Base-by-base conservation (phyloP, 2,888 invertebrate species). In the Anagyrus pseudococci region DNA sequence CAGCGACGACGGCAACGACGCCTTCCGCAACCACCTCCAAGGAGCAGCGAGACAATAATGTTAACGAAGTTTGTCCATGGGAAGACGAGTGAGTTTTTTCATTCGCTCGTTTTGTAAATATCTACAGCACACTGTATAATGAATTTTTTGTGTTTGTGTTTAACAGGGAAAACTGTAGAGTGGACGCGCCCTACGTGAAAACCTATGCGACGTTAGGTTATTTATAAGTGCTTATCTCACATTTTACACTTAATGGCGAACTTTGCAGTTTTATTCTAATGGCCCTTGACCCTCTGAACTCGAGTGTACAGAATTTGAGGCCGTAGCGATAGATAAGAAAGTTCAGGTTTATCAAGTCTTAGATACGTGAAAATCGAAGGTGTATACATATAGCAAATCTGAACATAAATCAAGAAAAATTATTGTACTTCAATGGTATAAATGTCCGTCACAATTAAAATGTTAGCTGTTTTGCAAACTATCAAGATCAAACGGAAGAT, bases 1-100 rank as follows among this genome's bases (percentile, higher is more conserved):
- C 68, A 33, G 59, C 67, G 66, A 60, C 72, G 58, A 58, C 33
- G 10, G 15, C 15, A 10, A 26, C 25, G 22, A 22, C 37, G 22
- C 23, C 26, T n/a, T n/a, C n/a, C n/a, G n/a, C n/a, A n/a, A n/a
- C n/a, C n/a, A n/a, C 26, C 20, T 50, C 50, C 40, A 58, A 72
- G 72, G 76, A 77, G 74, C 76, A 77, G 77, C 77, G 77, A 74
- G 80, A 80, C 80, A 80, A 80, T 79, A 80, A 80, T 79, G 87
- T 87, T 82, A 92, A 90, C 83, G 92, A 93, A 83, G 89, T 94
- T 79, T 95, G 94, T 85, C 94, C 94, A 62, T 95, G 95, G 94
- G 94, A 94, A 87, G 93, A 94, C 84, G 94, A 94, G 94, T 94
- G 87, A 92, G 94, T 91, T n/a, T 43, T 46, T n/a, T n/a, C n/a